These are phyloP conservation scores for Eriosoma lanigerum DNA, from an alignment of 1,140 invertebrate species.

Conservation along the genomic window DNA sequence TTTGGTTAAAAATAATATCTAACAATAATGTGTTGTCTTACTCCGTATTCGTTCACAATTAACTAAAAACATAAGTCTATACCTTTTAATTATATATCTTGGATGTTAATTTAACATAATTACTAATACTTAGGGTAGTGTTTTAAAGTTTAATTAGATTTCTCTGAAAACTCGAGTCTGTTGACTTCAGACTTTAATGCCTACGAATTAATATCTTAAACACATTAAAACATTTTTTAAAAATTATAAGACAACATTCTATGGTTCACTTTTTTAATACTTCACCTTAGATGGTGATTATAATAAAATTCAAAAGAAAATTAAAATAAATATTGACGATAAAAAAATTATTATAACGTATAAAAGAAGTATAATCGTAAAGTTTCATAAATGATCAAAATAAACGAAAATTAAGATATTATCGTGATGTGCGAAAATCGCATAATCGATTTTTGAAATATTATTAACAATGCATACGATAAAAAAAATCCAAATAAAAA, in stretches of 20 bases:
- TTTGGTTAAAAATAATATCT: not conserved
- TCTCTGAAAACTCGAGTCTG: slow-evolving; percentile 19
- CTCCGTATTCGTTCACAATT: not conserved
- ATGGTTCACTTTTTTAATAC: not conserved
- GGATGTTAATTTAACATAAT: slow-evolving; percentile 25
- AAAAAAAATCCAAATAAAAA: not conserved
- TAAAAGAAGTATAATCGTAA: not conserved
- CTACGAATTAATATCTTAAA: slow-evolving; percentile 20
- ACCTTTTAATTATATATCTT: not conserved
- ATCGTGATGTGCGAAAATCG: not conserved
- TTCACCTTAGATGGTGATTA: not conserved
- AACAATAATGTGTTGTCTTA: not conserved
- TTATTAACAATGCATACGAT: not conserved
- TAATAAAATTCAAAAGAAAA: not conserved
- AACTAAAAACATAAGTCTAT: slow-evolving; percentile 10
- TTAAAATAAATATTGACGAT: slow-evolving; percentile 9
- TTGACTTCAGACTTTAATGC: slow-evolving; percentile 34
- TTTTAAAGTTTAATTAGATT: slow-evolving; percentile 27
- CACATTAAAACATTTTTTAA: not conserved
- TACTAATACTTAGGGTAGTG: not conserved
- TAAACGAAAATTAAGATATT: not conserved
- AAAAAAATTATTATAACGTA: not conserved
- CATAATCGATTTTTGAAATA: not conserved
- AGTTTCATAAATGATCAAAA: not conserved
- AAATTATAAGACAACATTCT: not conserved